Conservation (phyloP, 30 jellyfish, hydroid and myxozoan species). For the Sanderia malayensis region DNA sequence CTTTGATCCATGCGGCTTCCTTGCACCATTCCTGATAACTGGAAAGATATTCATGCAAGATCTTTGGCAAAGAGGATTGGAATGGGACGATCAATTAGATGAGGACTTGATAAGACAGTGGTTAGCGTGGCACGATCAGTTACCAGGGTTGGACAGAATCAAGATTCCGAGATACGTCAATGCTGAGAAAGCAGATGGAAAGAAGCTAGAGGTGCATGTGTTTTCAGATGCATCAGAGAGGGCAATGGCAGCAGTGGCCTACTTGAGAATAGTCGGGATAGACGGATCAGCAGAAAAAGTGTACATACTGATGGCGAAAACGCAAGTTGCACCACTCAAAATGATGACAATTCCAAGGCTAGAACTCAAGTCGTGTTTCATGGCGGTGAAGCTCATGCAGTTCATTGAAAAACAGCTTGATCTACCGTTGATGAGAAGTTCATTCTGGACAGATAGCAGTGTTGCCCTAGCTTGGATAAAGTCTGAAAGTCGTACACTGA, state of each 20-base stretch:
- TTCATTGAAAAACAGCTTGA: conserved; percentile 12
- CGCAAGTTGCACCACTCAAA: conserved; percentile 47
- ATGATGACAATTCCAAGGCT: conserved; percentile 36
- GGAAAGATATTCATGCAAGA: conserved; percentile 36
- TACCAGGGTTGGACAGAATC: conserved; percentile 25
- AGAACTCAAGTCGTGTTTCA: conserved; percentile 43
- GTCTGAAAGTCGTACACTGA: conserved; percentile 9
- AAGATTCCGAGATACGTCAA: conserved; percentile 28
- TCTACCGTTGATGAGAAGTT: conserved; percentile 8
- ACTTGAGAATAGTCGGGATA: conserved; percentile 13
- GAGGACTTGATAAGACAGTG: conserved; percentile 25
- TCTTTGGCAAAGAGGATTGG: conserved; percentile 34
- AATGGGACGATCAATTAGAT: conserved; percentile 42
- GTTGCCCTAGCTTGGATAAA: conserved; percentile 38
- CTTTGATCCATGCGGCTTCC: conserved; percentile 54
- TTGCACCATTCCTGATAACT: conserved; percentile 40
- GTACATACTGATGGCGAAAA: conserved; percentile 38
- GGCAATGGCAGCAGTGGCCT: conserved; percentile 52
- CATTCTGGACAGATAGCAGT: conserved; percentile 52
- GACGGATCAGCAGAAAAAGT: conserved; percentile 22
- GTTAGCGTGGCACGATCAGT: conserved; percentile 32
- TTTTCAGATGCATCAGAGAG: conserved; percentile 60
- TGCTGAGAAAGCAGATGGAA: conserved; percentile 20
- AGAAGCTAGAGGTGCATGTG: conserved; percentile 27
- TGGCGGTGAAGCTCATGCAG: conserved; percentile 37